phyloP scores from a whole-genome alignment of 2,113 vertebrate genomes.

The Numenius arquata region DNA sequence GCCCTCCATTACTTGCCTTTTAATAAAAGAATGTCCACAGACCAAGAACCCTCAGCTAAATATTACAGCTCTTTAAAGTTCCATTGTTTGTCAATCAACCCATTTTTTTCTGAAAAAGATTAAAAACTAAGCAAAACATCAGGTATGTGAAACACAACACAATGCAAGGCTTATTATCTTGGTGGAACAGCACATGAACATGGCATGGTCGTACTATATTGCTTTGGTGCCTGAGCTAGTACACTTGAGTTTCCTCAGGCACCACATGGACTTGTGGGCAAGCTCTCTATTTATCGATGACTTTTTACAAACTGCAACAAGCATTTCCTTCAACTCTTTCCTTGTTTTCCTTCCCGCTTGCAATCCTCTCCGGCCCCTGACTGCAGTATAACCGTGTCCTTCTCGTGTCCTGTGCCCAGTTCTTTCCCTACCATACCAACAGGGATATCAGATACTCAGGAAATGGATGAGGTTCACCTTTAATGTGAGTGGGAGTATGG shows the following conservation, averaged over 20 bases:
- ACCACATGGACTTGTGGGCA: not conserved
- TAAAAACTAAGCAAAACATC: not conserved
- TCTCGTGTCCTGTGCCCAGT: not conserved
- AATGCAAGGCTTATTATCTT: not conserved
- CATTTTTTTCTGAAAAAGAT: not conserved
- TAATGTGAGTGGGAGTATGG: not conserved
- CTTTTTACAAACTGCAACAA: not conserved
- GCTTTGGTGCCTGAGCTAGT: not conserved
- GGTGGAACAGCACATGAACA: fast-evolving
- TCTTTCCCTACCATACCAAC: not conserved
- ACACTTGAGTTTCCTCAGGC: not conserved
- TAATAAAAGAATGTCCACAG: not conserved
- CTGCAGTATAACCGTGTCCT: not conserved
- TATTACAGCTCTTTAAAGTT: not conserved
- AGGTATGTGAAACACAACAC: not conserved
- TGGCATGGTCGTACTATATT: fast-evolving
- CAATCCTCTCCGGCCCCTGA: not conserved
- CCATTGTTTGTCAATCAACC: not conserved
- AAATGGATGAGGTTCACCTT: not conserved
- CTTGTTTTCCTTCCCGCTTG: not conserved
- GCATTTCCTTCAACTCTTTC: not conserved
- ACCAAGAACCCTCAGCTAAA: not conserved
- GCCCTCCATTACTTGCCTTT: not conserved
- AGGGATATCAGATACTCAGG: not conserved
- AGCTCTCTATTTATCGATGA: not conserved